phyloP scores from a whole-genome alignment of 2,888 invertebrate genomes.

The Terebella lapidaria region DNA sequence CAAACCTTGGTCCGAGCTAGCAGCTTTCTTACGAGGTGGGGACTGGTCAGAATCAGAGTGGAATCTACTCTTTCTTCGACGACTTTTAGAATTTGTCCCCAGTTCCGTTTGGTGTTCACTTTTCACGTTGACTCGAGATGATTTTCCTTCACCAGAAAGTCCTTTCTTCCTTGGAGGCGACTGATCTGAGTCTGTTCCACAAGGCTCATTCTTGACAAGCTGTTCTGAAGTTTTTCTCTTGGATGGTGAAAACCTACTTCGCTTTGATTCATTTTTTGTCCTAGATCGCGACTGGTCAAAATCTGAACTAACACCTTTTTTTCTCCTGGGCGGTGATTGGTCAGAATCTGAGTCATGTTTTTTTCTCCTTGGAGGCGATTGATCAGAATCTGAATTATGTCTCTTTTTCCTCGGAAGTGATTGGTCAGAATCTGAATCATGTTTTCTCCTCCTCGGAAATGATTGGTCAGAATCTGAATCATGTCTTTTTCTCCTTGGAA shows the following conservation, averaged over 20 bases:
- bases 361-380: slow-evolving; percentile 23
- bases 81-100: no score
- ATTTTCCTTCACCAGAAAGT: no score
- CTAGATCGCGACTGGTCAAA: no score
- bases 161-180: background rate
- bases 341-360: slow-evolving; percentile 4
- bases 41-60: background rate
- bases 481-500: slow-evolving; percentile 26
- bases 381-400: slow-evolving; percentile 34
- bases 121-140: no score
- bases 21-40: no score
- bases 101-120: no score
- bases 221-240: no score
- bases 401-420: slow-evolving; percentile 31
- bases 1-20: no score
- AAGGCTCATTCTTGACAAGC: background rate
- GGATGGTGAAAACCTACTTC: no score
- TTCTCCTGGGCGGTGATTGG: slow-evolving; percentile 2
- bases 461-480: slow-evolving; percentile 35
- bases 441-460: slow-evolving; percentile 26
- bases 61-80: background rate
- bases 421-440: slow-evolving; percentile 34
- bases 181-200: background rate
- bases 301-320: no score
- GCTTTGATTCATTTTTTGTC: no score